Base-by-base conservation (phyloP, 2,888 invertebrate species). In the Meliscaeva auricollis region DNA sequence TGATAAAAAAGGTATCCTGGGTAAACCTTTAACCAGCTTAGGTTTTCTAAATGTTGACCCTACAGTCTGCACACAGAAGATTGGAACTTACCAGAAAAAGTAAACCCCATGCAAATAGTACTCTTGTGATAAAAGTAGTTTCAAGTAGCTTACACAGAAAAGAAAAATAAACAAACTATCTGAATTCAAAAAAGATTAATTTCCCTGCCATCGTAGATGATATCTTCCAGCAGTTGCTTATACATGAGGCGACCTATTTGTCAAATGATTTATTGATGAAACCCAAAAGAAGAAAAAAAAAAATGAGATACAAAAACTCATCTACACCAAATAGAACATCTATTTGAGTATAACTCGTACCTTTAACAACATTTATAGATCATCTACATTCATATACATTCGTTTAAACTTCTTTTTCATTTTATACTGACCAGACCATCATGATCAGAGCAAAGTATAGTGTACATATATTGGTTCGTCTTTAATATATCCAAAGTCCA, bases 191-290 rank as follows among this genome's bases (percentile, higher is more conserved):
- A 35, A 58, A 35, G 35, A 58, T 58, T 38, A 38, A 58, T 58
- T 58, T 58, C 38, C 58, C 35, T 58, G 13, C 35, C 58, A 20
- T 8, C 20, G 20, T 7, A 58, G 56, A 58, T 58, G 56, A 35
- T 58, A 56, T 56, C 54, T 54, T 32, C 15, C 32, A 54, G 15
- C 32, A 56, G 17, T 58, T 58, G 15, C 58, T 20, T 58, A 38
- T 13, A 35, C 35, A 38, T 30, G 58, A 58, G 35, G 38, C 58
- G 58, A 58, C 58, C 58, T 58, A 58, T 58, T 58, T 58, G 58
- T 38, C 58, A 58, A 58, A 58, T 58, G 58, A 58, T 58, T 58
- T 58, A 58, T 58, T 58, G 35, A 58, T 13, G 13, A 58, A 13
- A 58, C 13, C n/a, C 6, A 58, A 58, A 38, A 35, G 35, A 7